Evolutionary conservation across 2,888 invertebrate genomes (phyloP), one percentile per base, ranked within the genome.

Genomic region (Mechanitis mazaeus): DNA sequence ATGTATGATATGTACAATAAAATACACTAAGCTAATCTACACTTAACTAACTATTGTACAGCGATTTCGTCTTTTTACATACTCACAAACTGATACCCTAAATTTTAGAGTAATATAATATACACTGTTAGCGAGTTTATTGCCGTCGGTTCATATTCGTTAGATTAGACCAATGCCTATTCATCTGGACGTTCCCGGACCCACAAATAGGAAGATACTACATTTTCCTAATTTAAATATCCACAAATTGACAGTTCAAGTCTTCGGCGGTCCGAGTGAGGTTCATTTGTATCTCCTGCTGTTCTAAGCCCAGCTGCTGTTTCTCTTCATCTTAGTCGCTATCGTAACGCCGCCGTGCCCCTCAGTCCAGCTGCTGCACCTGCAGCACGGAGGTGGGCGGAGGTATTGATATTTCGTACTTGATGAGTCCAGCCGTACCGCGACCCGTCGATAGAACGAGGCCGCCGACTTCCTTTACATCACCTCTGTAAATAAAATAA

Each of bases 341-440:
- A 11, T 42, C 9, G 9, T 11, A 9, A 42, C 55, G 60, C n/a
- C 55, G 57, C 47, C 58, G 3, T 28, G 42, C 53, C 55, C 69
- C 77, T 88, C 85, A 90, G 77, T 91, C 91, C n/a, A 91, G 72
- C 66, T 86, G 87, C 63, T 91, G 91, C 61, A 91, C 90, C 66
- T 90, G 90, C 0, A 91, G 88, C 3, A 88, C 89, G 0, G 87
- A 83, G 5, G 81, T 76, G 64, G 90, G 87, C 33, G 87, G 91
- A 1, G 91, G 92, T 67, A 92, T 85, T 33, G 87, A 83, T 68
- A 92, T 92, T 81, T 92, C 92, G 75, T 92, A 92, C 77, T 92
- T 92, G 70, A 92, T 92, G 61, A 92, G 90, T 64, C 78, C 91
- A 58, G 80, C 82, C 70, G 80, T 82, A 69, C 84, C 90, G 67